These are phyloP conservation scores for Hippocampus abdominalis DNA, from an alignment of 2,113 vertebrate genomes.

Conservation along the genomic window DNA sequence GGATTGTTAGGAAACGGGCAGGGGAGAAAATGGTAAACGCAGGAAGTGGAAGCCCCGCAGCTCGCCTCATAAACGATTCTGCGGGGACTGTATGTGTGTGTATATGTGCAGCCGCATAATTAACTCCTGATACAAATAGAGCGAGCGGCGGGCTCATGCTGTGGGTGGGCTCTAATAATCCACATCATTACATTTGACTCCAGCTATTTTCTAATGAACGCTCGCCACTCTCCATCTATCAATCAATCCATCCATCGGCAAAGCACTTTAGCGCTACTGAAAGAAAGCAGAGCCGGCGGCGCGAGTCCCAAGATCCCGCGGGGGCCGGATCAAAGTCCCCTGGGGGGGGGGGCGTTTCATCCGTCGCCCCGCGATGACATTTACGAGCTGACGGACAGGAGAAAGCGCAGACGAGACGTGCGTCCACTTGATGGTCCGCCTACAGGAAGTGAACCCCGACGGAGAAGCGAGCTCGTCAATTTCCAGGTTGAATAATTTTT, in stretches of 20 bases:
- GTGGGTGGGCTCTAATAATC: conserved; percentile 52
- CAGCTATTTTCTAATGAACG: background rate
- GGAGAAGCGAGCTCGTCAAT: background rate
- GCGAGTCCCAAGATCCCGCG: conserved; percentile 17
- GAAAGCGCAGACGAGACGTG: conserved; percentile 46
- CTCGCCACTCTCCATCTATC: background rate
- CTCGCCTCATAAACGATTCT: conserved; percentile 13
- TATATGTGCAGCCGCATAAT: conserved; percentile 33
- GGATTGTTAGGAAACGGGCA: background rate
- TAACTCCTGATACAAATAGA: conserved; percentile 61
- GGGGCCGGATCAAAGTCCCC: conserved; percentile 47
- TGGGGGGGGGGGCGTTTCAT: conserved; percentile 30
- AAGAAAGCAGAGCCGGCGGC: conserved; percentile 44
- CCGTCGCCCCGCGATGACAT: conserved; percentile 41
- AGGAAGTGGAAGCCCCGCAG: conserved; percentile 1
- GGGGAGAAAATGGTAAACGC: background rate
- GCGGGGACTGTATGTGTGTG: conserved; percentile 13
- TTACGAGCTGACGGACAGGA: conserved; percentile 65
- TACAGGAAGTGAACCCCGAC: background rate
- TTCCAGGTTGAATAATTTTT: too few relatives aligned
- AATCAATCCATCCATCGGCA: background rate
- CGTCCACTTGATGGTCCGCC: background rate
- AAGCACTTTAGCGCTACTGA: conserved; percentile 13
- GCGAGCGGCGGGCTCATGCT: conserved; percentile 15
- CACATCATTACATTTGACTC: conserved; percentile 1